Percentiles rank a stretch among this genome's conserved stretches.
These are phyloP conservation scores for Platichthys stellatus DNA, from an alignment of 2,113 vertebrate genomes.

Conservation along the genomic window DNA sequence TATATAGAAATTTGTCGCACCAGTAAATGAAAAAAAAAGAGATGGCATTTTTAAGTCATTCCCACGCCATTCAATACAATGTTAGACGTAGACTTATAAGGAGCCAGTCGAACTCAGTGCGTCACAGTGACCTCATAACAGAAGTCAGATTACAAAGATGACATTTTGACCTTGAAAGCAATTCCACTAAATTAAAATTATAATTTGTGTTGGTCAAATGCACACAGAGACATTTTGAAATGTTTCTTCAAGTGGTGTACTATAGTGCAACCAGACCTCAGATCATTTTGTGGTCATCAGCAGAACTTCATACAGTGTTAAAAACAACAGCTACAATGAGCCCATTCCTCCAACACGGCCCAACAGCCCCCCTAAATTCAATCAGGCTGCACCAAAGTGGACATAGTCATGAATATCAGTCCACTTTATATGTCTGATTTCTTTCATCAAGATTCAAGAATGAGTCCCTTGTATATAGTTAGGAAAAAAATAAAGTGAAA, in stretches of 20 bases:
- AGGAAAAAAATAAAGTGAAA: too few species aligned
- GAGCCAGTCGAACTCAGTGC: not conserved
- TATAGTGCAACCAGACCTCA: not conserved
- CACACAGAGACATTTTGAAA: not conserved
- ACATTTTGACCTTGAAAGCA: too few species aligned
- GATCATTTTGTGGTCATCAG: not conserved
- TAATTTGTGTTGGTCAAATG: not conserved
- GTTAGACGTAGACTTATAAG: slow-evolving; percentile 27
- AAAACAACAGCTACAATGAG: not conserved
- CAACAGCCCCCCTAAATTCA: too few species aligned
- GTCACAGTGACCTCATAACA: slow-evolving; percentile 14
- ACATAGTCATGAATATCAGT: too few species aligned
- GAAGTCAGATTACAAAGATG: not conserved
- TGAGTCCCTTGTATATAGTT: too few species aligned
- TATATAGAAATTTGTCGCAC: slow-evolving; percentile 36
- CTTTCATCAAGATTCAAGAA: too few species aligned
- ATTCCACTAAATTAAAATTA: not conserved
- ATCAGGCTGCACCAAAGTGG: too few species aligned
- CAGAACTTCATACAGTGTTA: not conserved
- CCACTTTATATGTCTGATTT: too few species aligned
- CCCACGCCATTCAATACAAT: slow-evolving; percentile 13
- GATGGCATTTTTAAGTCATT: slow-evolving; percentile 2
- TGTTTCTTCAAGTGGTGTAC: not conserved
- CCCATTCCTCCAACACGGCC: too few species aligned
- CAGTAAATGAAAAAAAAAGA: slow-evolving; percentile 15